Evolutionary conservation across 2,888 invertebrate genomes (phyloP), one percentile per base, ranked within the genome.

Genomic region (Quadroppia sp.): DNA sequence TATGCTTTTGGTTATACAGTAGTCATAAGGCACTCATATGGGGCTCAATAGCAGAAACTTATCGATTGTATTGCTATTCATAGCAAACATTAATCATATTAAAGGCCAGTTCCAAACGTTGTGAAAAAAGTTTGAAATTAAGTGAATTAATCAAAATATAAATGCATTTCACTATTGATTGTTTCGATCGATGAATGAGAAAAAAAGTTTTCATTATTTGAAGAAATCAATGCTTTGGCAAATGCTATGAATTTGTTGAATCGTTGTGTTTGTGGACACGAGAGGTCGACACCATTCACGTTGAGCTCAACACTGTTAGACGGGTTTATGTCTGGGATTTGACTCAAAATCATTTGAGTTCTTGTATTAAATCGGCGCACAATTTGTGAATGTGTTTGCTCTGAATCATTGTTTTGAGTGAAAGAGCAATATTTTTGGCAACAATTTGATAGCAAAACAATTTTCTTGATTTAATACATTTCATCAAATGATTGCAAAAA

Each of bases 381-480:
- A 67, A 42, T 67, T 67, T 67, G 67, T 67, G 40, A 42, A 67
- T 23, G 7, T 56, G 56, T 56, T 56, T 56, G 56, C 11, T 23
- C 23, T 4, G 23, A 13, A 56, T 56, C 17, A 17, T 32, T 17
- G 11, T 30, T 56, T 56, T 56, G 15, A 56, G 20, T 25, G 32
- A 36, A 56, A 56, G 56, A 13, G 17, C 30, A 15, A 32, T n/a
- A 2, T 11, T 67, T 36, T 67, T 30, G 59, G 9, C 30, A 59
- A 59, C 40, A 67, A 40, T 40, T 36, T 42, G 23, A 67, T 67
- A 20, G 36, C 6, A 67, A 67, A 23, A 40, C 67, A 23, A 67
- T 67, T 67, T 67, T 67, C 67, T 67, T 67, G 67, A 67, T 67
- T 67, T 67, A 67, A 67, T 42, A 4, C 67, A 28, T 28, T 11